Evolutionary conservation across 2,113 vertebrate species (phyloP).

Genomic region (Myrmophylax atrothorax): DNA sequence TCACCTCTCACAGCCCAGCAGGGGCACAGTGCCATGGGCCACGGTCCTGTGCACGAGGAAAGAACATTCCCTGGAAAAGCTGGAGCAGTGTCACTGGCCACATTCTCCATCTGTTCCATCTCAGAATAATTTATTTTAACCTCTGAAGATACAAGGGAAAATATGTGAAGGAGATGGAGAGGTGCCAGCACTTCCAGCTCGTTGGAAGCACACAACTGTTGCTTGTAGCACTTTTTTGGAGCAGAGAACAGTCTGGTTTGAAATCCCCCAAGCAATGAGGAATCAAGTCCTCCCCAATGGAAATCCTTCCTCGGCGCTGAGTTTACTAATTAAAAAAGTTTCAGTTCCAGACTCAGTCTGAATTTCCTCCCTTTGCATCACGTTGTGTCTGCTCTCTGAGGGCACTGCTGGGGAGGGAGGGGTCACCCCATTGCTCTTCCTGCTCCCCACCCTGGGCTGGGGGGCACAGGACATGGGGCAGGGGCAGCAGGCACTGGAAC

Average conservation of each 20-base stretch:
- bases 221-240: slow-evolving; percentile 52
- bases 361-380: background rate
- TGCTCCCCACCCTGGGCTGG: fast-evolving
- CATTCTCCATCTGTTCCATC: slow-evolving; percentile 32
- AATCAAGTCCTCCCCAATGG: background rate
- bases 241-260: slow-evolving; percentile 41
- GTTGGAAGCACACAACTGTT: slow-evolving; percentile 43
- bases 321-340: background rate
- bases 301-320: background rate
- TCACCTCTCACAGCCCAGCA: background rate
- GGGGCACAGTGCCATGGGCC: fast-evolving
- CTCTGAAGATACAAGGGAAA: slow-evolving; percentile 53
- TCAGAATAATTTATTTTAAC: slow-evolving; percentile 52
- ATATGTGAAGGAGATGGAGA: slow-evolving; percentile 46
- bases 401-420: background rate
- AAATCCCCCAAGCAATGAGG: slow-evolving; percentile 41
- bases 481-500: fast-evolving
- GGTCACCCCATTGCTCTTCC: background rate
- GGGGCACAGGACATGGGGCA: background rate
- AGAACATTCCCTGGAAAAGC: background rate
- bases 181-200: slow-evolving; percentile 58
- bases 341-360: background rate
- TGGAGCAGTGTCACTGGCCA: background rate
- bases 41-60: fast-evolving
- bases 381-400: background rate